phyloP scores from a whole-genome alignment of 2,888 invertebrate genomes.

The Laspeyria flexula region DNA sequence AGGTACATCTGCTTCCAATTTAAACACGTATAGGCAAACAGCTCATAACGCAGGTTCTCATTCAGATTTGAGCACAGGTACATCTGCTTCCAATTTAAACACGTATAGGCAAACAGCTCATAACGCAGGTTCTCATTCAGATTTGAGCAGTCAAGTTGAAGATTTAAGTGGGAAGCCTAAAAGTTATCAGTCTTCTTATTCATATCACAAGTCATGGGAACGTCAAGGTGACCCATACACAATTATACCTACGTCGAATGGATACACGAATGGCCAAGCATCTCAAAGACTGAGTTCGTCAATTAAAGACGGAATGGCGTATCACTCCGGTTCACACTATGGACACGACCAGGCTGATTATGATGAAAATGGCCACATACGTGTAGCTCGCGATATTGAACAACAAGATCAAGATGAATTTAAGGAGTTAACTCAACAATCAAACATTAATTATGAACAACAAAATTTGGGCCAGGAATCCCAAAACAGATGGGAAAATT shows the following conservation, averaged over 20 bases:
- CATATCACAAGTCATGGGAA: slow-evolving; percentile 84
- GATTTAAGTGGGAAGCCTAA: slow-evolving; percentile 65
- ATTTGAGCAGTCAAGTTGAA: slow-evolving; percentile 52
- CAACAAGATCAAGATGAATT: slow-evolving; percentile 51
- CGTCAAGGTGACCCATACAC: slow-evolving; percentile 81
- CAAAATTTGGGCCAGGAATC: slow-evolving; percentile 56
- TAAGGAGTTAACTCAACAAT: slow-evolving; percentile 57
- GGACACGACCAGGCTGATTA: slow-evolving; percentile 61
- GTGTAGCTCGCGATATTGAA: slow-evolving; percentile 56
- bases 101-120: slow-evolving; percentile 24
- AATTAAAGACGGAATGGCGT: slow-evolving; percentile 52
- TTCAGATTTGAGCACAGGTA: slow-evolving; percentile 41
- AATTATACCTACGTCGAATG: slow-evolving; percentile 66
- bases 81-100: slow-evolving; percentile 35
- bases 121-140: slow-evolving; percentile 25
- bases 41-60: slow-evolving; percentile 25
- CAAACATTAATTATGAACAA: slow-evolving; percentile 48
- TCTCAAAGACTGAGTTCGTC: slow-evolving; percentile 62
- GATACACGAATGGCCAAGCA: slow-evolving; percentile 49
- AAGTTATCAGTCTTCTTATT: slow-evolving; percentile 80
- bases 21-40: slow-evolving; percentile 21
- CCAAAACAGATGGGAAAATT: slow-evolving; percentile 47
- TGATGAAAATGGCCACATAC: slow-evolving; percentile 63
- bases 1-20: slow-evolving; percentile 35
- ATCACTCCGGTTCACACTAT: slow-evolving; percentile 58